Conservation (phyloP, 2,888 invertebrate species). For the Dermolepida albohirtum region DNA sequence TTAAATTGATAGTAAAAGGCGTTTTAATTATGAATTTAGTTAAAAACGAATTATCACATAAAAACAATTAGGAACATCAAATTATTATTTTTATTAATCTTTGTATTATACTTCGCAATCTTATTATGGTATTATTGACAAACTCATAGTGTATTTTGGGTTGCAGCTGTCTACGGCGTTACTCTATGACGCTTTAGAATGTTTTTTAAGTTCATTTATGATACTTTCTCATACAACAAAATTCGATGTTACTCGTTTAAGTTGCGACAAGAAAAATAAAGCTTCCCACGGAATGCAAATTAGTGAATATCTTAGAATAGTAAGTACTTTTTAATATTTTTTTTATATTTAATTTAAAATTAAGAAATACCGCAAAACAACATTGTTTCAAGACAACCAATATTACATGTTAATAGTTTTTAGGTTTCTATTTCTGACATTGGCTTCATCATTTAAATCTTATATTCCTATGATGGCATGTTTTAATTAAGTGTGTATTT, state of each 20-base stretch:
- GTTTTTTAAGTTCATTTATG: constrained; percentile 71
- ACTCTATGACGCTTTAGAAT: constrained; percentile 76
- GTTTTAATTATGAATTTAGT: no score
- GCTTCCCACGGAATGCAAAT: constrained; percentile 68
- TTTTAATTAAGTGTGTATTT: no score
- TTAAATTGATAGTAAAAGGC: no score
- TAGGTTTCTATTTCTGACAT: no score
- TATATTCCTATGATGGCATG: no score
- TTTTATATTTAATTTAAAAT: neutral
- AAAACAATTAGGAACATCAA: no score
- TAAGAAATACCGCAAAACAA: neutral
- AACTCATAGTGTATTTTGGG: constrained; percentile 8
- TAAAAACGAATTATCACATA: no score
- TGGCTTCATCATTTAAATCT: no score
- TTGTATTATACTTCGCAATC: no score
- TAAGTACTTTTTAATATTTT: constrained; percentile 56
- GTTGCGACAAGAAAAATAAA: constrained; percentile 53
- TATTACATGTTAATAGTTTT: no score
- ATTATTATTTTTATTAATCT: no score
- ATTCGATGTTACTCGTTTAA: constrained; percentile 51
- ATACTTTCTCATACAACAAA: constrained; percentile 57
- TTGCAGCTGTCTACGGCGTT: constrained; percentile 75
- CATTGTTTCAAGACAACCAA: neutral
- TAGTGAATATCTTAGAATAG: constrained; percentile 73
- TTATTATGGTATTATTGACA: no score